These are phyloP conservation scores for Sapajus apella DNA, from an alignment of 2,113 vertebrate genomes.

Conservation along the genomic window DNA sequence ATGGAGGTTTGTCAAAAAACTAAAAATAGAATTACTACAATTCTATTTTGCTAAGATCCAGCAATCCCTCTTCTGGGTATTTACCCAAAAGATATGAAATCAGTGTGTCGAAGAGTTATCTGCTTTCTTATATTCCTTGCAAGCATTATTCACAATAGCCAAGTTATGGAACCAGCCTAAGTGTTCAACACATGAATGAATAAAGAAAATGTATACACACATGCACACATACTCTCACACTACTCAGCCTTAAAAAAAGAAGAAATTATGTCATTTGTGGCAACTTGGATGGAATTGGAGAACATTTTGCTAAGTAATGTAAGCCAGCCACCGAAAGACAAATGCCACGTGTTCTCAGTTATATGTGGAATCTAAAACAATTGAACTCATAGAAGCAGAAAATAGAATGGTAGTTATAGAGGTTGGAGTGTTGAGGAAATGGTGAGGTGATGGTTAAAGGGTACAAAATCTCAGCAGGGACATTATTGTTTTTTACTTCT, in stretches of 20 bases:
- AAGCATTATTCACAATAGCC: background rate
- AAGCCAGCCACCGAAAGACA: background rate
- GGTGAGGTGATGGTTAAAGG: background rate
- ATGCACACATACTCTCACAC: background rate
- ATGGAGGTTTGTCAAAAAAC: background rate
- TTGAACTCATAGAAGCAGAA: background rate
- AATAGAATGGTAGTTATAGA: background rate
- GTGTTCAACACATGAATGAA: background rate
- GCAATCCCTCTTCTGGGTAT: background rate
- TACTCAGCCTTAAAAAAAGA: background rate
- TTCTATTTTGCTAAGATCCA: background rate
- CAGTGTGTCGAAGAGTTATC: background rate
- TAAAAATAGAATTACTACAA: background rate
- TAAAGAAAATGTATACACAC: background rate
- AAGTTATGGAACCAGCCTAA: background rate
- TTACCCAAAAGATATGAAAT: background rate
- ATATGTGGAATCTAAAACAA: background rate
- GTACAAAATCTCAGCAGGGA: background rate
- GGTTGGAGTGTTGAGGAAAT: background rate
- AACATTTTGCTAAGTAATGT: background rate
- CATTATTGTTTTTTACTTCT: background rate
- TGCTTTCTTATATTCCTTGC: background rate
- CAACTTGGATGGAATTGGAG: background rate
- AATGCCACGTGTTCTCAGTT: background rate
- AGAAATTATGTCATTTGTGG: background rate